Conservation (phyloP, 2,797 vertebrate species). For the Rhincodon typus region DNA sequence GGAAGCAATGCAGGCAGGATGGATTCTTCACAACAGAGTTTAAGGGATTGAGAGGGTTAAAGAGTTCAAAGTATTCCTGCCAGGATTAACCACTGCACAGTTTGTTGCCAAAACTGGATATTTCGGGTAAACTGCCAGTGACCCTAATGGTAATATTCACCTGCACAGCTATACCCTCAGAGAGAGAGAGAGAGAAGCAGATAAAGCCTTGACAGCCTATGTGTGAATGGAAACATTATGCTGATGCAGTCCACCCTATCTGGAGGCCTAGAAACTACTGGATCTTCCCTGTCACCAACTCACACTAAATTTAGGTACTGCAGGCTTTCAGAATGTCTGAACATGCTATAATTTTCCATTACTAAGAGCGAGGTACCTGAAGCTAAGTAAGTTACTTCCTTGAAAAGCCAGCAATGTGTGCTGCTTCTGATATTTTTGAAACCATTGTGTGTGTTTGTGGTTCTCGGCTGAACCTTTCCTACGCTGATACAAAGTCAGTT, state of each 20-base stretch:
- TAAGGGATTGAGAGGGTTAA: too few relatives aligned
- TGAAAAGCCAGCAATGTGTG: neutral
- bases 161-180: too few relatives aligned
- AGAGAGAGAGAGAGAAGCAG: too few relatives aligned
- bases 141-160: neutral
- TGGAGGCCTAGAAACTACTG: neutral
- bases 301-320: neutral
- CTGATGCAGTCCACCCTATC: neutral
- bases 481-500: neutral
- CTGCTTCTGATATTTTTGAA: neutral
- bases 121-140: neutral
- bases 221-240: neutral
- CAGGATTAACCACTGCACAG: neutral
- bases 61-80: neutral
- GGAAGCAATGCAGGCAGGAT: neutral
- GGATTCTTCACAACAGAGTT: neutral
- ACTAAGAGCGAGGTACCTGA: neutral
- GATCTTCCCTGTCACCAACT: neutral
- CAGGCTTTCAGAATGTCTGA: neutral
- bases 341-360: neutral
- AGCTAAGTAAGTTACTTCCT: neutral
- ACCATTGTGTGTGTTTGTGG: neutral
- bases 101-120: neutral
- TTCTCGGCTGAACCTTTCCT: neutral
- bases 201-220: too few relatives aligned